phyloP scores from a whole-genome alignment of 2,113 vertebrate species.

The Salvelinus namaycush region DNA sequence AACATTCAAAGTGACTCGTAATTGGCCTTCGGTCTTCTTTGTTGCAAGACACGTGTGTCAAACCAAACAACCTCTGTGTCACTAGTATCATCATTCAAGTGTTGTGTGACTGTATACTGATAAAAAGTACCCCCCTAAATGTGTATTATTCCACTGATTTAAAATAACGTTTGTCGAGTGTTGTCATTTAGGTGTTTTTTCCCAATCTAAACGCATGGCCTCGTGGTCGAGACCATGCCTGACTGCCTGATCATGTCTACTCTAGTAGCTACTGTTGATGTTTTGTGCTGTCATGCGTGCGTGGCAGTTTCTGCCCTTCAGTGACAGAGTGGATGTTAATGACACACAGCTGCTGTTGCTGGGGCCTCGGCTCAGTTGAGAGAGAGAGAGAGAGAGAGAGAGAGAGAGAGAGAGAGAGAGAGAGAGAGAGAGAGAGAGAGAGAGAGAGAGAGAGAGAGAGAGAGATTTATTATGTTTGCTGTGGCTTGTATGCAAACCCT shows the following conservation, averaged over 20 bases:
- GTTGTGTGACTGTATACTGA: background rate
- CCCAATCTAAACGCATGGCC: background rate
- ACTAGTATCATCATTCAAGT: background rate
- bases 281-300: background rate
- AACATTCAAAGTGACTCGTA: constrained; percentile 36
- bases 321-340: constrained; percentile 18
- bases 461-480: background rate
- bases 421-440: no score
- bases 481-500: background rate
- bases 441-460: no score
- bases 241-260: background rate
- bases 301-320: background rate
- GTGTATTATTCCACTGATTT: background rate
- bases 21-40: constrained; percentile 18
- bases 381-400: no score
- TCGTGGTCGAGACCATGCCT: background rate
- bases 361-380: background rate
- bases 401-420: no score
- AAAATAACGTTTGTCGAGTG: no score
- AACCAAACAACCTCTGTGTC: background rate
- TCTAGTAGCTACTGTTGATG: background rate
- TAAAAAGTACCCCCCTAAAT: background rate
- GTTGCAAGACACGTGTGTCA: background rate
- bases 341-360: constrained; percentile 20
- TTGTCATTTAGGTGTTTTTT: background rate